Conservation (phyloP, 2,797 vertebrate species). For the Coregonus suidteri region DNA sequence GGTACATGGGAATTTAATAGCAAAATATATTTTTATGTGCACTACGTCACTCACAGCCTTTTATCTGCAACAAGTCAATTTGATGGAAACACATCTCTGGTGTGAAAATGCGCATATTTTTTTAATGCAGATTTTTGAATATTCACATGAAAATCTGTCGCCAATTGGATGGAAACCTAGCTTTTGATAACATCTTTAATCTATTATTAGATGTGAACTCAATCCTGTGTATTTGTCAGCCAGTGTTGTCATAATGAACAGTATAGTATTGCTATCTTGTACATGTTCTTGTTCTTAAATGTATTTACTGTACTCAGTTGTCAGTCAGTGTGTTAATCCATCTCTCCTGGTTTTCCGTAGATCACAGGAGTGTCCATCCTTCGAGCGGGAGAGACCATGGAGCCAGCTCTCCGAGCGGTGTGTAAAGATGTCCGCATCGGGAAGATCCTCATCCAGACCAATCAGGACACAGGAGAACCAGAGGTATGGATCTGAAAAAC, state of each 20-base stretch:
- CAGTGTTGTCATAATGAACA: no score
- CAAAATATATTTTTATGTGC: no score
- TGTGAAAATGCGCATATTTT: no score
- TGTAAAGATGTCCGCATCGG: constrained; percentile 89
- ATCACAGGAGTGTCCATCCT: constrained; percentile 88
- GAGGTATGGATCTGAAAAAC: constrained; percentile 69
- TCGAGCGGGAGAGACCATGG: constrained; percentile 87
- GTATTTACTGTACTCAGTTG: not conserved
- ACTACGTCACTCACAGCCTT: no score
- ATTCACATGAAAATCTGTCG: no score
- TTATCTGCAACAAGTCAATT: no score
- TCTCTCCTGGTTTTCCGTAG: constrained; percentile 53
- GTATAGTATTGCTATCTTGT: not conserved
- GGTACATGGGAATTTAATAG: no score
- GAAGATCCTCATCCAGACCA: constrained; percentile 90
- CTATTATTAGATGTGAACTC: not conserved
- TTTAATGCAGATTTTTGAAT: no score
- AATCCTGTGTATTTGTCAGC: not conserved
- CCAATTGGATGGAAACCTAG: no score
- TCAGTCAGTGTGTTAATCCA: not conserved
- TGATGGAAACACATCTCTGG: no score
- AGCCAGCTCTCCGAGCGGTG: constrained; percentile 83
- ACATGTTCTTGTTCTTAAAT: not conserved
- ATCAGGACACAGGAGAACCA: constrained; percentile 85
- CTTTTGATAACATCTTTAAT: not conserved